Conservation (phyloP, 2,797 vertebrate genomes). For the Pseudochirops cupreus region DNA sequence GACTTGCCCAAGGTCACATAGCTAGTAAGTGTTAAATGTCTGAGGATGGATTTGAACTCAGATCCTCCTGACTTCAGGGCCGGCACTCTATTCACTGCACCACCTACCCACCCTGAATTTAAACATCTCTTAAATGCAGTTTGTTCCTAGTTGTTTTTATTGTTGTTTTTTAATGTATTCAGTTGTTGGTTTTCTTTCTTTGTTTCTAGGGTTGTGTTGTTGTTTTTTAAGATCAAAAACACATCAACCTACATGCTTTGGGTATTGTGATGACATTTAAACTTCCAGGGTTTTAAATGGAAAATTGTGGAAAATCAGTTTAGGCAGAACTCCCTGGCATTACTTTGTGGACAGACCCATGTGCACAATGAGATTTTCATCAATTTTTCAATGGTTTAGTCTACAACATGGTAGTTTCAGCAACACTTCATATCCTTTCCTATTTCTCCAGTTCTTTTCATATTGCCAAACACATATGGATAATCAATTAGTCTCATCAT, state of each 20-base stretch:
- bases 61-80: too few relatives aligned
- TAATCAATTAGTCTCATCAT: not conserved
- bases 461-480: constrained; percentile 26
- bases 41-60: too few relatives aligned
- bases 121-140: not conserved
- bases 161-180: not conserved
- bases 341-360: too few relatives aligned
- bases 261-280: not conserved
- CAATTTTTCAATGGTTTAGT: not conserved
- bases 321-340: not conserved
- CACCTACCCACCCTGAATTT: too few relatives aligned
- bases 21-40: too few relatives aligned
- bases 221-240: not conserved
- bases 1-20: too few relatives aligned
- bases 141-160: not conserved
- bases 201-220: not conserved
- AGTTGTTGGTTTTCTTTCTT: not conserved
- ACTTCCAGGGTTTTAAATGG: not conserved
- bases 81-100: too few relatives aligned
- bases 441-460: not conserved
- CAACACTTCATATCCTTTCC: not conserved
- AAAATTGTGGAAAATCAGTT: not conserved
- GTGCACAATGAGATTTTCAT: not conserved
- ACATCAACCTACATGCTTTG: not conserved
- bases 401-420: not conserved